phyloP scores from a whole-genome alignment of 1,140 invertebrate genomes.

The Euura saliciscinereae region DNA sequence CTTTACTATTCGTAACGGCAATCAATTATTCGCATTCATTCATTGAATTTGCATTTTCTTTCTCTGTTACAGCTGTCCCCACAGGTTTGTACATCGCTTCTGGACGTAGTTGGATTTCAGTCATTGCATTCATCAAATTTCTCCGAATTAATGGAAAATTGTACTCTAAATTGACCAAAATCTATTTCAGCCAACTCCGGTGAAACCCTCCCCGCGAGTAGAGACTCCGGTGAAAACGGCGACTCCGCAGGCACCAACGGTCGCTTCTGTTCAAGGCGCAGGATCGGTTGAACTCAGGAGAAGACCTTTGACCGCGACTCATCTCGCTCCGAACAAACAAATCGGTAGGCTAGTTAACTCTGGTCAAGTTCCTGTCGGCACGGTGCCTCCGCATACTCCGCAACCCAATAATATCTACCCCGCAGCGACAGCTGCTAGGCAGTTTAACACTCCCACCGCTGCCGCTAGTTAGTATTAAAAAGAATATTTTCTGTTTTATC shows the following conservation, averaged over 20 bases:
- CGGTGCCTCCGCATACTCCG: conserved; percentile 26
- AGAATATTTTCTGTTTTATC: neutral
- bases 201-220: conserved; percentile 19
- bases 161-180: too few species aligned
- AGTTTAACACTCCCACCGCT: conserved; percentile 35
- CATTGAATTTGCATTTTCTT: conserved; percentile 18
- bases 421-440: conserved; percentile 34
- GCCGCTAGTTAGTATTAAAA: conserved; percentile 42
- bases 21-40: neutral
- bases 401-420: conserved; percentile 24
- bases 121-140: neutral
- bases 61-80: conserved; percentile 39
- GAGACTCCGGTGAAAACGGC: conserved; percentile 46
- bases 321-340: conserved; percentile 32
- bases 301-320: conserved; percentile 42
- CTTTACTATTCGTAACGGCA: neutral
- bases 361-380: conserved; percentile 27
- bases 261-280: conserved; percentile 14
- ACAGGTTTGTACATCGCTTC: conserved; percentile 30
- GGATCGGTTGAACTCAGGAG: conserved; percentile 42
- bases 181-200: conserved; percentile 32
- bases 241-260: conserved; percentile 25
- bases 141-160: too few species aligned
- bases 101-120: neutral
- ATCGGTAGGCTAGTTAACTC: conserved; percentile 26